Percentiles rank a stretch among this genome's conserved stretches.
phyloP scores from a whole-genome alignment of 2,888 invertebrate genomes.

The Allygus modestus region DNA sequence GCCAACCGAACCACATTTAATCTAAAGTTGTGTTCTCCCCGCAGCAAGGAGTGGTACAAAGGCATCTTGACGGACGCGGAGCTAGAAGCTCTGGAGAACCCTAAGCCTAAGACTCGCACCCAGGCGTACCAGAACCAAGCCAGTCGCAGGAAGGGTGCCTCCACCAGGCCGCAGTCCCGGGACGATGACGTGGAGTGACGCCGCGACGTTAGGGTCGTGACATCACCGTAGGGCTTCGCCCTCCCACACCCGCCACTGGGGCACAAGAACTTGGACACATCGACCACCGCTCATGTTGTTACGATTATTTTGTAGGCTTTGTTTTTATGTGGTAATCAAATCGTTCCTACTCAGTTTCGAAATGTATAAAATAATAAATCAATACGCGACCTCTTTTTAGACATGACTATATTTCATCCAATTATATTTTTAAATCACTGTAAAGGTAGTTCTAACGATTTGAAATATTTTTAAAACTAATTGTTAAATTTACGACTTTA shows the following conservation, averaged over 20 bases:
- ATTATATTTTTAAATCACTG: too few species aligned
- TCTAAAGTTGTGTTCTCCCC: neutral
- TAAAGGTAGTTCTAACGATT: too few species aligned
- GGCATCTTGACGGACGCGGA: slow-evolving; percentile 89
- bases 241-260: neutral
- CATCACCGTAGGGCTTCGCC: slow-evolving; percentile 19
- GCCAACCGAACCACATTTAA: too few species aligned
- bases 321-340: neutral
- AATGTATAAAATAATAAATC: neutral
- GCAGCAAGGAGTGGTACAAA: slow-evolving; percentile 93
- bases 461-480: too few species aligned
- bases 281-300: neutral
- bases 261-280: slow-evolving; percentile 11
- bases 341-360: neutral
- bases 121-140: slow-evolving; percentile 69
- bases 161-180: slow-evolving; percentile 72
- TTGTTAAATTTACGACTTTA: too few species aligned
- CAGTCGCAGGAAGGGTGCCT: slow-evolving; percentile 75
- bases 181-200: slow-evolving; percentile 65
- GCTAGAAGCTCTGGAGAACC: slow-evolving; percentile 88
- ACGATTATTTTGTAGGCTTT: neutral
- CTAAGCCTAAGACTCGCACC: slow-evolving; percentile 78
- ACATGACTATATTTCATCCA: too few species aligned
- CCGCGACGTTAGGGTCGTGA: neutral
- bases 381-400: too few species aligned